phyloP scores from a whole-genome alignment of 2,888 invertebrate species.

The Stramonita haemastoma region DNA sequence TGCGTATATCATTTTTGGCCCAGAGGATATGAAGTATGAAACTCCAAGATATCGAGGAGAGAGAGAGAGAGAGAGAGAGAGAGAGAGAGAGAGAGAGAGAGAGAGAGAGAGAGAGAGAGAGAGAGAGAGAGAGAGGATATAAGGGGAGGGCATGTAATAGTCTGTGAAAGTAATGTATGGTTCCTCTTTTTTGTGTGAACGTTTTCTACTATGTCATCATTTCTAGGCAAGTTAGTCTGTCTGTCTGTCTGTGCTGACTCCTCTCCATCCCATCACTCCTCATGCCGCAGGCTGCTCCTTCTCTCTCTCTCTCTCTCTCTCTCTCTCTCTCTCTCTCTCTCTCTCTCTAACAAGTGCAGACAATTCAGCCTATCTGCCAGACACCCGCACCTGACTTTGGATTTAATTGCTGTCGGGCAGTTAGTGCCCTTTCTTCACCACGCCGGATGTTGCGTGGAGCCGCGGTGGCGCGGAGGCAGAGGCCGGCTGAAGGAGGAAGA shows the following conservation, averaged over 20 bases:
- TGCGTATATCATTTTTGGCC: too few species aligned
- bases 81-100: too few species aligned
- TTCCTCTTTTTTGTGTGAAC: neutral
- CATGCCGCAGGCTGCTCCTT: neutral
- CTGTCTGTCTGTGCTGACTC: neutral
- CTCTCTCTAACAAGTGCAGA: constrained; percentile 15
- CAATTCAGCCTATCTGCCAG: neutral
- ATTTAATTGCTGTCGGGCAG: constrained; percentile 29
- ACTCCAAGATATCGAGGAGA: neutral
- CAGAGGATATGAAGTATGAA: too few species aligned
- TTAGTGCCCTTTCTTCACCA: constrained; percentile 25
- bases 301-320: neutral
- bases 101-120: too few species aligned
- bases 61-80: too few species aligned
- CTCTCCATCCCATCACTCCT: neutral
- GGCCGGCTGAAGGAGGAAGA: neutral
- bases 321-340: too few species aligned
- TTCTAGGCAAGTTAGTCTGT: neutral
- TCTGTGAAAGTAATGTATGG: neutral
- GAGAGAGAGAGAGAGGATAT: too few species aligned
- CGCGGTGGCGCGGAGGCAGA: constrained; percentile 18
- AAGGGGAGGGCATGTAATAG: neutral
- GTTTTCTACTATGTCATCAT: constrained; percentile 29
- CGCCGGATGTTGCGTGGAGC: constrained; percentile 24
- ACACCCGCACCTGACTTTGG: constrained; percentile 3